Base-by-base conservation (phyloP, 2,797 vertebrate genomes). In the Choloepus didactylus region DNA sequence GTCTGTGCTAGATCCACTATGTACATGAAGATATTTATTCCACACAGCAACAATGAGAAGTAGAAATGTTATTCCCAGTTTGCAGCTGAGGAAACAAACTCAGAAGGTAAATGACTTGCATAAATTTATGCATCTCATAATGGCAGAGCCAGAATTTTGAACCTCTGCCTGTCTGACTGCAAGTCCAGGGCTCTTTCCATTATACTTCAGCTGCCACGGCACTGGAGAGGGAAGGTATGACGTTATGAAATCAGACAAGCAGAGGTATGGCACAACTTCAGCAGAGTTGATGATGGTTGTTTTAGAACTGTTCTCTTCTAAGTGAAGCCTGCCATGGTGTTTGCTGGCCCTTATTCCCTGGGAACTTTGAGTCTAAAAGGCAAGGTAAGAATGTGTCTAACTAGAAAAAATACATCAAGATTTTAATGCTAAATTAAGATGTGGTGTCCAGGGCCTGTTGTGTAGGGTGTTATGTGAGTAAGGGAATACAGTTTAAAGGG, bases 51-150 rank as follows among this genome's bases (percentile, higher is more conserved):
- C 81, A 92, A 35, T 66, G 46, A 89, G 60, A 89, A 95, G 38
- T 76, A 85, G n/a, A 29, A 69, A 19, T 46, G 27, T 64, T 77
- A 82, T 86, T 70, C 92, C 80, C 69, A 89, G 19, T 89, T 94
- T 94, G 76, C n/a, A 87, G 62, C 87, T 59, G n/a, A 90, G 81
- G 73, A 96, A 92, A 73, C 31, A 95, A 87, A 89, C 60, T 81
- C 38, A 87, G 77, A 97, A 92, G 62, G 67, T 64, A 87, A 0
- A 2, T 91, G 75, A 6, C 92, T 77, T 96, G 62, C 15, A 2
- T 73, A 87, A 72, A 51, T 86, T 91, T 84, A 27, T 27, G 67
- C 18, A 51, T 66, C n/a, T 82, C 64, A 38, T 80, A 84, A 88
- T 80, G 59, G 38, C 62, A 89, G 66, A 92, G 64, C 35, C 46